phyloP scores from a whole-genome alignment of 2,113 vertebrate species.

The Cathartes aura region DNA sequence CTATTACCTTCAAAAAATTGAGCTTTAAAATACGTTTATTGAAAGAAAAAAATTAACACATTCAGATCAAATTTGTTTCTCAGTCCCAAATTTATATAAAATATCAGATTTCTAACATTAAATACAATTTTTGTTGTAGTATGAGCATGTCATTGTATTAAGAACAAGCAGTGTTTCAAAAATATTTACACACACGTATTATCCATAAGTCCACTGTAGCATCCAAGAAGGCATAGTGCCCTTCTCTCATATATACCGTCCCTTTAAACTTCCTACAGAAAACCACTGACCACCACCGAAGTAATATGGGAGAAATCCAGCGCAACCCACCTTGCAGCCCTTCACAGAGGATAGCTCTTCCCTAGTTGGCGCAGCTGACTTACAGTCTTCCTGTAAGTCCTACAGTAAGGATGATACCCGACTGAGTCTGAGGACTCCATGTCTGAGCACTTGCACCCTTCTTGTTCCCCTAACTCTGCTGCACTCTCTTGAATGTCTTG shows the following conservation, averaged over 20 bases:
- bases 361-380: background rate
- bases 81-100: background rate
- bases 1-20: background rate
- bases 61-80: background rate
- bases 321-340: background rate
- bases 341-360: background rate
- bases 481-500: background rate
- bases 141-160: background rate
- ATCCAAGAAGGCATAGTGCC: background rate
- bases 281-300: background rate
- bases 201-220: background rate
- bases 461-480: background rate
- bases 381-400: background rate
- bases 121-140: background rate
- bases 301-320: background rate
- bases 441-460: background rate
- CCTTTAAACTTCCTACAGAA: background rate
- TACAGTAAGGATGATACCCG: fast-evolving
- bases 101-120: background rate
- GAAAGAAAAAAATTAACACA: background rate
- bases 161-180: background rate
- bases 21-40: background rate
- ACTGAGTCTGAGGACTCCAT: background rate
- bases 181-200: background rate
- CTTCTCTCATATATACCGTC: background rate